Evolutionary conservation across 2,113 vertebrate species (phyloP).

Genomic region (Murina feae): DNA sequence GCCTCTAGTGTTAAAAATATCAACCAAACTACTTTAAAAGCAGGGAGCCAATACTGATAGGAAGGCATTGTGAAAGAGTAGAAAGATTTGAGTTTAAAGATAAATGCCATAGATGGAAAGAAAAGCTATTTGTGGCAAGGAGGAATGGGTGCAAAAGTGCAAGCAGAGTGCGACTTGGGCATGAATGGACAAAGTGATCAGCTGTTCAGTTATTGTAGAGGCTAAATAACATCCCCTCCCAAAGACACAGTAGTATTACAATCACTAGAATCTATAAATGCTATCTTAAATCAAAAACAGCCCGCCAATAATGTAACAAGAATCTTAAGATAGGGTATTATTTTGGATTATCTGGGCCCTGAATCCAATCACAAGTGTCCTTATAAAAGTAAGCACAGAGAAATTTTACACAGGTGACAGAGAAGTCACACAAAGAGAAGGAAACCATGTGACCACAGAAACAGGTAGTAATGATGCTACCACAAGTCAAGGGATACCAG

Average conservation of each 20-base stretch:
- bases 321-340: background rate
- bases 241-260: background rate
- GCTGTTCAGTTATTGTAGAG: background rate
- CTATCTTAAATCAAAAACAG: background rate
- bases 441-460: background rate
- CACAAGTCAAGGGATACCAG: background rate
- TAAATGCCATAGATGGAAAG: background rate
- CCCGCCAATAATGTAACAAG: background rate
- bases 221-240: background rate
- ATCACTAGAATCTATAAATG: background rate
- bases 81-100: background rate
- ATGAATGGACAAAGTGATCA: background rate
- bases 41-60: background rate
- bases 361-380: background rate
- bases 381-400: background rate
- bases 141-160: too few species aligned
- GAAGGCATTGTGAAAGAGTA: background rate
- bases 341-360: background rate
- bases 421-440: background rate
- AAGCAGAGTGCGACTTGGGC: background rate
- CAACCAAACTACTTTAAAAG: background rate
- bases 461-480: background rate
- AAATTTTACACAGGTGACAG: background rate
- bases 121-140: background rate
- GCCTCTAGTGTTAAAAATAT: background rate